Base-by-base conservation (phyloP, 2,888 invertebrate genomes). In the Cyrtodaria siliqua region DNA sequence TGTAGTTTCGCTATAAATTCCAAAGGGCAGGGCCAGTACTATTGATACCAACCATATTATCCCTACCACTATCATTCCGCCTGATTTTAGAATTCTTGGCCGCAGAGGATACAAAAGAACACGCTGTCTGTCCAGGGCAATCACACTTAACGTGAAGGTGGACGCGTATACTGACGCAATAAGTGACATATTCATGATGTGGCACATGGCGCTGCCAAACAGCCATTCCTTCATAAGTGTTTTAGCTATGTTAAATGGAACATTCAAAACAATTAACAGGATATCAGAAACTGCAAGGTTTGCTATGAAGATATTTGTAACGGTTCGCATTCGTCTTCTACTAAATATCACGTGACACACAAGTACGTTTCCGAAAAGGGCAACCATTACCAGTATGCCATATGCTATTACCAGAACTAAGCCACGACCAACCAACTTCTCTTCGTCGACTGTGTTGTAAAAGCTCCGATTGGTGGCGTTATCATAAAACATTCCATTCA, bases 71-170 rank as follows among this genome's bases (percentile, higher is more conserved):
- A 90, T 78, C 1, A 91, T 63, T 1, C 93, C 93, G 53, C 91
- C 87, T 0, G 86, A 86, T 52, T 90, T 89, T 38, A 91, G 90
- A 76, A 93, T 88, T 1, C 93, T 86, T 2, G 92, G 91, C 8
- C 92, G 90, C 6, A 93, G 84, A 0, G 94, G 94, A 62, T 93
- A 91, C 66, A 93, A 87, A 20, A 94, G 92, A 16, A 93, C 93
- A 78, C 88, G 76, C 81, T 93, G 93, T 24, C 94, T 84, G 82
- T 94, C 93, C 6, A 93, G 55, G 2, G 93, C 93, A 52, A 94
- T 94, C 24, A 91, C 92, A 6, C 92, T 92, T 90, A 94, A 91
- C 0, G 93, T 94, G 79, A 93, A 92, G 2, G 93, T 93, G 0
- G 93, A 93, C 20, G 93, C 93, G 82, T 94, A 94, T 1, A 92